Evolutionary conservation across 2,797 vertebrate species (phyloP).

Genomic region (Bradypus variegatus): DNA sequence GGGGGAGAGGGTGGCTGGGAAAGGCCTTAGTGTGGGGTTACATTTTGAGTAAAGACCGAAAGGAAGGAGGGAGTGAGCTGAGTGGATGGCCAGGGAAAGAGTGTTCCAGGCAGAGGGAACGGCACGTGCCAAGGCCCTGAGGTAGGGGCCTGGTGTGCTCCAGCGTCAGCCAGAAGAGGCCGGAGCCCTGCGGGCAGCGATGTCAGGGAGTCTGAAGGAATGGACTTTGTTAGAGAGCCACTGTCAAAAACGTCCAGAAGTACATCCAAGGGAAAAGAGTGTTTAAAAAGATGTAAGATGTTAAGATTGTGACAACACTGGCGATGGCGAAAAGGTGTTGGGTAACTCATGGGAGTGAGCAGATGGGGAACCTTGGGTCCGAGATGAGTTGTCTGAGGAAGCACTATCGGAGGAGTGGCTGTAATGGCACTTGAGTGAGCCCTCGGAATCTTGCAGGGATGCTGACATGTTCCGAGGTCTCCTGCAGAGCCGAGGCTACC

Average conservation of each 20-base stretch:
- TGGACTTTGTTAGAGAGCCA: neutral
- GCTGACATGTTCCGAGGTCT: neutral
- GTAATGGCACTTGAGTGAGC: accelerated
- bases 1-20: accelerated
- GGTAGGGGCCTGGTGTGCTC: no score
- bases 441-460: neutral
- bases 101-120: no score
- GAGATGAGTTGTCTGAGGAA: neutral
- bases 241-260: neutral
- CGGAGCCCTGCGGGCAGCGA: neutral
- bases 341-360: neutral
- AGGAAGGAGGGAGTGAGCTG: neutral
- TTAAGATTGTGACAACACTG: accelerated
- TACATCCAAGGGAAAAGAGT: neutral
- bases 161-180: neutral
- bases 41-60: neutral
- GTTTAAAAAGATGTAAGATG: neutral
- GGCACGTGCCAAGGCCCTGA: neutral
- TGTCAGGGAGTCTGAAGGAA: neutral
- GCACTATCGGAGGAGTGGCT: neutral
- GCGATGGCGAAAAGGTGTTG: accelerated
- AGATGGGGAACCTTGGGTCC: neutral
- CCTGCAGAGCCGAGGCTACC: accelerated
- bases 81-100: neutral
- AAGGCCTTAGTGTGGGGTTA: neutral